Evolutionary conservation across 2,888 invertebrate species (phyloP).

Genomic region (Cryptocheilus praepositus): DNA sequence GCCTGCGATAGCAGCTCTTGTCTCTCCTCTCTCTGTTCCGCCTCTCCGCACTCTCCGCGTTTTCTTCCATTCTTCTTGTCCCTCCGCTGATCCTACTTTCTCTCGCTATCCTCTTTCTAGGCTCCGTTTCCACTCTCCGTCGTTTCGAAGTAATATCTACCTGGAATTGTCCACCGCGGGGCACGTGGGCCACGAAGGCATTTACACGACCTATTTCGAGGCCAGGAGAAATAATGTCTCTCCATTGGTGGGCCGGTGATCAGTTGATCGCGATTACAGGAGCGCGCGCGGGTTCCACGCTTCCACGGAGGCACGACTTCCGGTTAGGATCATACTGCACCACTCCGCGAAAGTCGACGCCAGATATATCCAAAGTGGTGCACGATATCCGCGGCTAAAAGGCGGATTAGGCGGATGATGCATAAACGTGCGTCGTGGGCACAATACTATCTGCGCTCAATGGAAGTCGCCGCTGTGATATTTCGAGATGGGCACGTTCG

Average conservation of each 20-base stretch:
- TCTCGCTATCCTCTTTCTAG: conserved; percentile 10
- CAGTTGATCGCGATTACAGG: conserved; percentile 56
- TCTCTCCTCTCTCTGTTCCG: conserved; percentile 33
- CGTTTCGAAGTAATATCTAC: conserved; percentile 49
- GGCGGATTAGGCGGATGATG: conserved; percentile 31
- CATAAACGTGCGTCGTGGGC: too few relatives aligned
- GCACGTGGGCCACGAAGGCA: conserved; percentile 56
- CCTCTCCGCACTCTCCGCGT: conserved; percentile 1
- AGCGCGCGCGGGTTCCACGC: conserved; percentile 30
- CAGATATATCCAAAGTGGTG: conserved; percentile 40
- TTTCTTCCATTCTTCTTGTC: conserved; percentile 4
- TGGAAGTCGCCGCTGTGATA: background rate
- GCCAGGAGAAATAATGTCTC: conserved; percentile 64
- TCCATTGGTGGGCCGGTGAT: conserved; percentile 64
- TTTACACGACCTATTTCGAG: conserved; percentile 64
- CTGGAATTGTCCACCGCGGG: conserved; percentile 52
- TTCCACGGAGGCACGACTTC: conserved; percentile 37
- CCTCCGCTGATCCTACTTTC: background rate
- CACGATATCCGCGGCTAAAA: conserved; percentile 32
- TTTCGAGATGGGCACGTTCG: conserved; percentile 23
- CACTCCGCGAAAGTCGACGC: conserved; percentile 29
- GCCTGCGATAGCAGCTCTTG: conserved; percentile 48
- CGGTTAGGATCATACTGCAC: conserved; percentile 28
- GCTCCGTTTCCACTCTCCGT: conserved; percentile 19
- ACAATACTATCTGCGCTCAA: too few relatives aligned